These are phyloP conservation scores for Orycteropus afer DNA, from an alignment of 2,113 vertebrate species.

Conservation along the genomic window DNA sequence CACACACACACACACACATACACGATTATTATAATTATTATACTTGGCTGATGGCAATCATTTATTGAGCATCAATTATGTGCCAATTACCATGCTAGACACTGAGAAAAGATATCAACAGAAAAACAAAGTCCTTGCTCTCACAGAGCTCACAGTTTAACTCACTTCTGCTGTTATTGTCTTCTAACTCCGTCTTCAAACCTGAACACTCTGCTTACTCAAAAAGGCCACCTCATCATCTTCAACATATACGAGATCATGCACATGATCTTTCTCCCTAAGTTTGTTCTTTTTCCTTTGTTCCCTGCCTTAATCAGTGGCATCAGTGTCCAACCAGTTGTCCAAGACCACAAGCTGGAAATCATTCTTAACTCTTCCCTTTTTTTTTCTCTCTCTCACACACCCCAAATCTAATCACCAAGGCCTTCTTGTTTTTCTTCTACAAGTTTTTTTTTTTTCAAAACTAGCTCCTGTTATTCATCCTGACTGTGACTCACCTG, in stretches of 20 bases:
- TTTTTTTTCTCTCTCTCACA: neutral
- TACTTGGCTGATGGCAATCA: neutral
- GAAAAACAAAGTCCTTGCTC: too few relatives aligned
- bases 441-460: neutral
- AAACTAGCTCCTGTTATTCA: neutral
- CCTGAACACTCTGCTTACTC: neutral
- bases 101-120: neutral
- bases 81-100: neutral
- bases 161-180: neutral
- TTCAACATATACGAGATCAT: too few relatives aligned
- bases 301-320: neutral
- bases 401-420: neutral
- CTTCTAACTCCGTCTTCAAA: neutral
- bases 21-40: neutral
- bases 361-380: neutral
- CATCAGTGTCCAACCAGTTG: neutral
- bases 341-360: neutral
- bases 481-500: neutral
- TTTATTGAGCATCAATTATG: neutral
- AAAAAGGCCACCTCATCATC: neutral
- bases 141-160: neutral
- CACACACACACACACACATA: neutral
- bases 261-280: neutral
- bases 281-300: neutral
- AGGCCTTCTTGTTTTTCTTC: neutral